phyloP scores from a whole-genome alignment of 1,140 invertebrate genomes.

The Drosophila repleta region DNA sequence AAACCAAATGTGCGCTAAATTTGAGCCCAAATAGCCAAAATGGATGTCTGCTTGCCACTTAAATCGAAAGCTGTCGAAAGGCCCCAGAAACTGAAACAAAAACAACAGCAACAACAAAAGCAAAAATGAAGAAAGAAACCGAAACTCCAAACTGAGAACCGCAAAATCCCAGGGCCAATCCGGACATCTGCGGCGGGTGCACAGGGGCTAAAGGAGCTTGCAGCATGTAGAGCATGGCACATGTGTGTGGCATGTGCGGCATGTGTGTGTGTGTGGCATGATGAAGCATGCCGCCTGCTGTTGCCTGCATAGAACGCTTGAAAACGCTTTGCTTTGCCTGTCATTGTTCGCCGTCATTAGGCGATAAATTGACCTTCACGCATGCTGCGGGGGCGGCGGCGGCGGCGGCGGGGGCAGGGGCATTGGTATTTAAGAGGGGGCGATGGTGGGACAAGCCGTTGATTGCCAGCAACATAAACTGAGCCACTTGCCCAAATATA shows the following conservation, averaged over 20 bases:
- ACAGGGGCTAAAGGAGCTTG: background rate
- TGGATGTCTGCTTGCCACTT: constrained; percentile 1
- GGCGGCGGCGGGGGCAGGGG: constrained; percentile 3
- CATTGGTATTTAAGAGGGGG: background rate
- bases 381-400: too few relatives aligned
- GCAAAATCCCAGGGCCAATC: constrained; percentile 12
- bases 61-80: constrained; percentile 7
- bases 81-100: background rate
- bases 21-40: constrained; percentile 33
- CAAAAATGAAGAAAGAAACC: constrained; percentile 4
- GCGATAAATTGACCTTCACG: constrained; percentile 80
- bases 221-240: background rate
- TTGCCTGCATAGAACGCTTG: constrained; percentile 5
- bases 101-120: background rate
- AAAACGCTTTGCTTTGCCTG: constrained; percentile 8
- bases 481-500: constrained; percentile 47
- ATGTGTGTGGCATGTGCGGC: background rate
- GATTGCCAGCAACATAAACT: constrained; percentile 65
- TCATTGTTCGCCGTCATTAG: constrained; percentile 75
- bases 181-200: background rate
- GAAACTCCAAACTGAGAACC: background rate
- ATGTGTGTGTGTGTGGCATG: constrained; percentile 2
- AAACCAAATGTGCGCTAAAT: constrained; percentile 58
- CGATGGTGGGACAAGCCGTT: constrained; percentile 30
- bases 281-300: constrained; percentile 9